These are phyloP conservation scores for Arothron firmamentum DNA, from an alignment of 2,113 vertebrate species.

Conservation along the genomic window DNA sequence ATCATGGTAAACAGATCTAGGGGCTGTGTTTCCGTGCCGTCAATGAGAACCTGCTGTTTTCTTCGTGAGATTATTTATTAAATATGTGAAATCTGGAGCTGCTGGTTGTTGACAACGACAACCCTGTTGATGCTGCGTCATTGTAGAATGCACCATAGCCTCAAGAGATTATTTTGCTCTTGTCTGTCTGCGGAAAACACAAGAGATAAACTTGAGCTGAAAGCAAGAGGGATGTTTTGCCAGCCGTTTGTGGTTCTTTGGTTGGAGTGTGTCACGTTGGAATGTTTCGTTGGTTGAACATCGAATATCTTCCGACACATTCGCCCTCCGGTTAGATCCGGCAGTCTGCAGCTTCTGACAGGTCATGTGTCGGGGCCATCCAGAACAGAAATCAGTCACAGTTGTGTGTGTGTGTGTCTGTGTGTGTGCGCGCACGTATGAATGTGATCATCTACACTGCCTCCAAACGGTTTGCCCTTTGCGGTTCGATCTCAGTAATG, in stretches of 20 bases:
- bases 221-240: conserved; percentile 7
- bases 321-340: conserved; percentile 14
- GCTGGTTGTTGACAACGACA: conserved; percentile 20
- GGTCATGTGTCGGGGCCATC: conserved; percentile 41
- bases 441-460: conserved; percentile 20
- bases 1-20: conserved; percentile 85
- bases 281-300: conserved; percentile 8
- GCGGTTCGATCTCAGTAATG: conserved; percentile 63
- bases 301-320: conserved; percentile 24
- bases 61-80: conserved; percentile 44
- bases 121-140: conserved; percentile 27
- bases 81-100: conserved; percentile 36
- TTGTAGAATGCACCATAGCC: conserved; percentile 11
- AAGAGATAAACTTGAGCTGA: not conserved
- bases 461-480: conserved; percentile 29
- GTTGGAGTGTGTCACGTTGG: too few relatives aligned
- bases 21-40: not conserved
- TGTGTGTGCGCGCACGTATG: not conserved
- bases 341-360: conserved; percentile 13
- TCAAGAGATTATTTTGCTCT: not conserved
- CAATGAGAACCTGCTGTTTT: not conserved
- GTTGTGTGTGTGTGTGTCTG: not conserved
- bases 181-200: not conserved
- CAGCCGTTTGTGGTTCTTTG: not conserved
- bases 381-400: conserved; percentile 24